Base-by-base conservation (phyloP, 2,113 vertebrate genomes). In the Nyctibius bracteatus region DNA sequence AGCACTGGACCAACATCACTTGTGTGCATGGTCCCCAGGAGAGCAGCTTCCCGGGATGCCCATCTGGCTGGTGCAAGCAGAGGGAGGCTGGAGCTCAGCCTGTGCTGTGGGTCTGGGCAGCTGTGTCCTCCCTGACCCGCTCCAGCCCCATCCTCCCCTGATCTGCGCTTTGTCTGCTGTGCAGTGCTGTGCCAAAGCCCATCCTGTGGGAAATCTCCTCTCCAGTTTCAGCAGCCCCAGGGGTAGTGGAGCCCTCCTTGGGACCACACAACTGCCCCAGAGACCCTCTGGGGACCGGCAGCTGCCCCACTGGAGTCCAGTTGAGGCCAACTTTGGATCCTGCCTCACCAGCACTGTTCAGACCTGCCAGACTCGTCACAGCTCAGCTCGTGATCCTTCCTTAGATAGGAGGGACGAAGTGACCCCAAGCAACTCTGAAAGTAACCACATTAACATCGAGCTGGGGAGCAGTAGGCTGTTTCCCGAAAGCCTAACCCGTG, bases 401-500 rank as follows among this genome's bases (percentile, higher is more conserved):
- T 85, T 63, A 5, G 25, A 51, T 9, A 70, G 49, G 74, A 87
- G 81, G 65, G 85, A 59, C 3, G 0, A 54, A 66, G 35, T 5
- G 80, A 88, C 63, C 86, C 81, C 55, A 79, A 88, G 41, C 71
- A 73, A 5, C 86, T 95, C 88, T 49, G 86, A 73, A 35, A 58
- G 77, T 86, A 85, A 90, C 81, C 61, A 68, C 88, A 75, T 93
- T 87, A 92, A 11, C 66, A 92, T 25, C 4, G 92, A 95, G 85
- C 88, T 52, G 54, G 27, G 70, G 65, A 88, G 86, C 43, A 68
- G 80, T 43, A 66, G 83, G 30, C 83, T 86, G 51, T 1, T 90
- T 95, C 90, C 88, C 2, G 16, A 82, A 85, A 87, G 49, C 24
- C 73, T 68, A 18, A 90, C 90, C 90, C 44, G 0, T 18, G 37